Evolutionary conservation across 2,113 vertebrate species (phyloP), one percentile per base, ranked within the genome.

Genomic region (Perognathus longimembris): DNA sequence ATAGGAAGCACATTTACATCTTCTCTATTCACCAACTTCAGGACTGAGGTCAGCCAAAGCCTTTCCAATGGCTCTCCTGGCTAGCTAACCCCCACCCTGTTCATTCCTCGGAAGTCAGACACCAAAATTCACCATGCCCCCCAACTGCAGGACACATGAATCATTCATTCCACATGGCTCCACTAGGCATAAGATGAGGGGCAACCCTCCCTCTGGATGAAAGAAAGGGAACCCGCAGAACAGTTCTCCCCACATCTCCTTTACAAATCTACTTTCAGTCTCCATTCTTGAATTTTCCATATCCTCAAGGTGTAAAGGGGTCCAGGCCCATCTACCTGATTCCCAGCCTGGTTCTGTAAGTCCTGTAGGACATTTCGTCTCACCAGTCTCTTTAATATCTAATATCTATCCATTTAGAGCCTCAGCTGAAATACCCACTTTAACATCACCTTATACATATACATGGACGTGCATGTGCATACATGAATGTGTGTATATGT

Each of bases 321-420:
- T 24, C 81, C 64, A 61, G 88, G 40, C 91, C 61, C 50, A 90
- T 22, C 2, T n/a, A 50, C 59, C 69, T 76, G 24, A 88, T 22
- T 78, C 76, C 59, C 67, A 63, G 18, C 22, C 40, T 83, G 61
- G 76, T 93, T 85, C 76, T 64, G 0, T 89, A 70, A 90, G 18
- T 88, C 2, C 28, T 76, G 32, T 3, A 80, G 24, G 32, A 32
- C 59, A 9, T 15, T 67, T 11, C 3, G 1, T 92, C 40, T 92
- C 32, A 89, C 8, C 15, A 67, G 40, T 63, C 42, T 86, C n/a
- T 66, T 93, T 90, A 90, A 74, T 82, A 77, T 69, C 85, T 83
- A 6, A 28, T 54, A 70, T 78, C 77, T 91, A 61, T 84, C 54
- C 85, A 28, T 36, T 57, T 57, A 86, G n/a, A 85, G 10, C 40